phyloP scores from a whole-genome alignment of 2,797 vertebrate species.

The Heteromormyrus szaboi region DNA sequence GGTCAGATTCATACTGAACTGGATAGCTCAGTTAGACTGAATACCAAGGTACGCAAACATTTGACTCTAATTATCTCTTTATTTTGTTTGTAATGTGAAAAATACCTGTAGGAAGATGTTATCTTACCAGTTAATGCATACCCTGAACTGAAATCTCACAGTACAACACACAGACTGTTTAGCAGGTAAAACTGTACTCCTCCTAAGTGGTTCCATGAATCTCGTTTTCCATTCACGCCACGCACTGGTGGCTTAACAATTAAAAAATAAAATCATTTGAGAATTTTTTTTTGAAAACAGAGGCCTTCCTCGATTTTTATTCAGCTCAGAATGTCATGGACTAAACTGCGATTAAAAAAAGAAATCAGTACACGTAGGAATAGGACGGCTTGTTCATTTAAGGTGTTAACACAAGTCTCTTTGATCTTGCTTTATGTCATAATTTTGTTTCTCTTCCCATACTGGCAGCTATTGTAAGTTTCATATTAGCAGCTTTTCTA shows the following conservation, averaged over 20 bases:
- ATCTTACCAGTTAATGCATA: background rate
- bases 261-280: background rate
- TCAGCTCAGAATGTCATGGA: background rate
- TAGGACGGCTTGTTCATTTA: background rate
- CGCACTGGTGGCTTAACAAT: background rate
- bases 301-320: background rate
- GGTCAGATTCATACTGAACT: background rate
- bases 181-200: background rate
- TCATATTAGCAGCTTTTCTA: background rate
- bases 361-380: background rate
- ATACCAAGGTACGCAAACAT: background rate
- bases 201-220: background rate
- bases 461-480: background rate
- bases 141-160: background rate
- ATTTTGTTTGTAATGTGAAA: background rate
- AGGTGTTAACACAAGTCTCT: background rate
- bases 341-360: background rate
- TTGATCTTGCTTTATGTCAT: slow-evolving; percentile 6
- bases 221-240: background rate
- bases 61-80: background rate
- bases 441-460: background rate
- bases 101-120: background rate
- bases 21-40: background rate
- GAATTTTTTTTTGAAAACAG: background rate
- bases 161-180: background rate